These are phyloP conservation scores for Thaumetopoea pityocampa DNA, from an alignment of 1,140 invertebrate species.

Conservation along the genomic window DNA sequence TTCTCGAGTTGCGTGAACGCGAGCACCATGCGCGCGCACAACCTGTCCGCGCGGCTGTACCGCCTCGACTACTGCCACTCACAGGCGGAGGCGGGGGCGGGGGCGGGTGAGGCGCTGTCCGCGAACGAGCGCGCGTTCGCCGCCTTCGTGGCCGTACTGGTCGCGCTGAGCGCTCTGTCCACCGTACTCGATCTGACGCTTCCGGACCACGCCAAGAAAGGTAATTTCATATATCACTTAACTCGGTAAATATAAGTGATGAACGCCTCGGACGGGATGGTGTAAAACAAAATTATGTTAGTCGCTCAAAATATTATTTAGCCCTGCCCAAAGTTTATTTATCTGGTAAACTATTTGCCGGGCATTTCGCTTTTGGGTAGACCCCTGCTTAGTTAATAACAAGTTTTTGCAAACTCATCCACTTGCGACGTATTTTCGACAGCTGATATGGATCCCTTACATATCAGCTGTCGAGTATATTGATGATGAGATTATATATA, in stretches of 20 bases:
- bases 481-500: no score
- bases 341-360: no score
- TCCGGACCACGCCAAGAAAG: conserved; percentile 41
- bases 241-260: conserved; percentile 1
- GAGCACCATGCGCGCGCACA: conserved; percentile 33
- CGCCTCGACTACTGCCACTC: conserved; percentile 46
- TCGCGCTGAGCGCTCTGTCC: conserved; percentile 41
- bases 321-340: no score
- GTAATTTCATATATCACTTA: conserved; percentile 17
- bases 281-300: no score
- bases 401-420: no score
- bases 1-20: conserved; percentile 53
- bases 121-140: conserved; percentile 36
- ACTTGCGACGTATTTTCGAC: no score
- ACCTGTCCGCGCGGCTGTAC: conserved; percentile 39
- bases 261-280: no score
- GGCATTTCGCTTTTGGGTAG: no score
- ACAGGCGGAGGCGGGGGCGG: conserved; percentile 3
- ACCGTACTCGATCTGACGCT: conserved; percentile 45
- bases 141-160: conserved; percentile 27
- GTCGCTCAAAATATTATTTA: no score
- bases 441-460: no score
- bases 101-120: conserved; percentile 17
- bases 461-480: no score
- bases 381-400: no score